Base-by-base conservation (phyloP, 2,797 vertebrate species). In the Galago senegalensis region DNA sequence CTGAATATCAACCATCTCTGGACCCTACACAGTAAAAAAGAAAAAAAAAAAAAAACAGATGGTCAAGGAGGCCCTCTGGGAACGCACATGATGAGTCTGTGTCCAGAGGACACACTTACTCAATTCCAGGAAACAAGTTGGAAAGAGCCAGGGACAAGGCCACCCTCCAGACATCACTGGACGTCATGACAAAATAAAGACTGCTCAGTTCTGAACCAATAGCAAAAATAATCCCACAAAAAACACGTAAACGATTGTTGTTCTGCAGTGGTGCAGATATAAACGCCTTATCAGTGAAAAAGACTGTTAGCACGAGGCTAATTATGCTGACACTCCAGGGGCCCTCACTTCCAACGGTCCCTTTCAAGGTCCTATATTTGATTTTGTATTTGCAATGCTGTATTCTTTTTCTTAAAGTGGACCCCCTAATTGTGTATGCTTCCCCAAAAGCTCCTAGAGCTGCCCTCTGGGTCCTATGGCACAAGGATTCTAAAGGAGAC, bases 1-100 rank as follows among this genome's bases (percentile, higher is more conserved):
- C 93, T 91, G 85, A 43, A 79, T 94, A 97, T 67, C 95, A 98
- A 97, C 94, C 91, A 49, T 34, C 65, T 85, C 89, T 91, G 95
- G 77, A 84, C 70, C 92, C 87, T 97, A 94, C 16, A 43, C 40
- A 69, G 46, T 29, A 43, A 60, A 14, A 53, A 53, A 53, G 49
- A 53, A 4, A 53, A 14, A 61, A 4, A 53, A 14, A 61, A 89
- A 53, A n/a, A 67, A 82, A 43, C 1, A 87, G 37, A 90, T 56
- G 61, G 40, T 49, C 8, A 37, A 76, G 76, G 73, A 94, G 27
- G 27, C 65, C 34, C 13, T 16, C 4, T 34, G 7, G 87, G 86
- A 67, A 73, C n/a, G 6, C 10, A 13, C 3, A 87, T 56, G 75
- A 31, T 49, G 14, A 23, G 18, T 37, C 75, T 25, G 7, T 80